Conservation (phyloP, 2,888 invertebrate genomes). For the Oithona nana region DNA sequence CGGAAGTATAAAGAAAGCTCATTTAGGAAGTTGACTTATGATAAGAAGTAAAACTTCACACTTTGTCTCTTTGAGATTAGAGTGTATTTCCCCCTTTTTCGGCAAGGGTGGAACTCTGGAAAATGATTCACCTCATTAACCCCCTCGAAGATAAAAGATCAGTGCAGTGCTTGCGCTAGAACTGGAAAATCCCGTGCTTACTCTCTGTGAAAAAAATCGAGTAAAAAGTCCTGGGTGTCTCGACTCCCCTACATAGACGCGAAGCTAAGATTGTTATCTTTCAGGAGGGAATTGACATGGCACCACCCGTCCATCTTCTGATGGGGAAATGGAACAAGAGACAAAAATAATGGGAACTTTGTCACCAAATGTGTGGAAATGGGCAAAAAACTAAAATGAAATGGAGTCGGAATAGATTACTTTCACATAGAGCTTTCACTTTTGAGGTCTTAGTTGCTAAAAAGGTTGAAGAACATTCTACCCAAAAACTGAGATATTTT, state of each 20-base stretch:
- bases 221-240: too few species aligned
- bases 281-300: neutral
- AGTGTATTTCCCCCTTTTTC: too few species aligned
- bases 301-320: too few species aligned
- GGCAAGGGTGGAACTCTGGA: too few species aligned
- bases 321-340: neutral
- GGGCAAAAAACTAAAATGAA: neutral
- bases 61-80: too few species aligned
- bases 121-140: neutral
- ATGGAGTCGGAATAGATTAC: neutral
- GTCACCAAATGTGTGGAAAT: neutral
- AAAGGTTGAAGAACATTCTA: too few species aligned
- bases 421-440: too few species aligned
- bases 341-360: neutral
- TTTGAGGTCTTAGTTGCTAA: too few species aligned
- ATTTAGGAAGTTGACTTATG: too few species aligned
- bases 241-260: neutral
- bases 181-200: neutral
- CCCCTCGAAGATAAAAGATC: neutral
- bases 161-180: neutral
- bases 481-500: too few species aligned
- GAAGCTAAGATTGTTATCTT: neutral
- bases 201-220: neutral
- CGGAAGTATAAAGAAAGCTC: too few species aligned
- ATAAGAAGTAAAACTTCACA: too few species aligned